Base-by-base conservation (phyloP, 2,113 vertebrate species). In the Tympanuchus pallidicinctus region DNA sequence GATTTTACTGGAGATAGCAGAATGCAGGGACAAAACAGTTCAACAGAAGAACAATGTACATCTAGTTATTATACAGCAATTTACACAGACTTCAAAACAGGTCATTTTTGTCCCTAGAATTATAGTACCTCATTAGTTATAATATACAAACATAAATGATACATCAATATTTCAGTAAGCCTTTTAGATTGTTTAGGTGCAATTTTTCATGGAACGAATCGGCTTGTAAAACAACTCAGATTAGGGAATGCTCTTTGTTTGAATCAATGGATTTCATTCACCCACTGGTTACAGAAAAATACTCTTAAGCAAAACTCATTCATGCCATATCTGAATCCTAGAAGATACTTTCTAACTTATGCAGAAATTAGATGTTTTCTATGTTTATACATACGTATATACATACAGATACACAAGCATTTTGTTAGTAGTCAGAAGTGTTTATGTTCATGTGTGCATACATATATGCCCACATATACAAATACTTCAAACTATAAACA, bases 241-340 rank as follows among this genome's bases (percentile, higher is more conserved):
- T 48, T 16, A 79, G 48, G 63, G 87, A 88, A 79, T 48, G 63
- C 8, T 76, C 88, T 25, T 13, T 66, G n/a, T 45, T 88, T 64
- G 18, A 70, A 70, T 52, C 52, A 92, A 76, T 25, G 70, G 28
- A 10, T 66, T 90, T 88, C 36, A 81, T 66, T 43, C 13, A 34
- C 11, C 45, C 21, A 16, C 24, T 17, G 8, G n/a, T 50, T 56
- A 79, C 28, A 79, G 2, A 72, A 32, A 89, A 78, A 78, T 24
- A 71, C 10, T 25, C 8, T 47, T 38, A 56, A 45, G 14, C 38
- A 67, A 89, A 81, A 28, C 10, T 42, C 34, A 80, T 8, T 6
- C 17, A 50, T 19, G 25, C 6, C 7, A 2, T 10, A 75, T 11
- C 28, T 28, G 43, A 91, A 73, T 40, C 11, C 12, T 38, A 61